Evolutionary conservation across 2,888 invertebrate species (phyloP).

Genomic region (Monoplex corrugatus): DNA sequence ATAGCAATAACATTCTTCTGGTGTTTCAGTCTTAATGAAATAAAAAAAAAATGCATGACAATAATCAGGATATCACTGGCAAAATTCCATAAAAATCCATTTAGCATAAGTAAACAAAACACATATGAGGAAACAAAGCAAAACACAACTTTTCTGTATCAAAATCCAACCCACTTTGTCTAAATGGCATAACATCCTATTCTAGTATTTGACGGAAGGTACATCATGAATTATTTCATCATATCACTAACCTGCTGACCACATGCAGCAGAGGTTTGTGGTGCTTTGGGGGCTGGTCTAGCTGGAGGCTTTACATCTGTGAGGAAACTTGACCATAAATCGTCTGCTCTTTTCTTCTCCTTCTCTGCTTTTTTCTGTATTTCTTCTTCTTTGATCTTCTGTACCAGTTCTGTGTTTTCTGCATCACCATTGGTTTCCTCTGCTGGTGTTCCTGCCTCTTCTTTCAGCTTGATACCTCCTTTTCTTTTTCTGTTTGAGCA

Average conservation of each 20-base stretch:
- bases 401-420: slow-evolving; percentile 63
- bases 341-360: slow-evolving; percentile 78
- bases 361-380: slow-evolving; percentile 71
- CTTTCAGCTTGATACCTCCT: slow-evolving; percentile 55
- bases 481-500: slow-evolving; percentile 49
- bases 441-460: slow-evolving; percentile 5
- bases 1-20: too few relatives aligned
- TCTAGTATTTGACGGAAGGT: too few relatives aligned
- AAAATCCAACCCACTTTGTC: too few relatives aligned
- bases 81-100: too few relatives aligned
- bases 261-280: neutral
- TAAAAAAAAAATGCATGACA: too few relatives aligned
- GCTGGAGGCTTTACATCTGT: slow-evolving; percentile 74
- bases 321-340: slow-evolving; percentile 80
- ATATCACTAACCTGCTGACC: neutral
- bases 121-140: too few relatives aligned
- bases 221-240: too few relatives aligned
- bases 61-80: too few relatives aligned
- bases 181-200: too few relatives aligned
- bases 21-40: too few relatives aligned
- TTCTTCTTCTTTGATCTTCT: slow-evolving; percentile 69
- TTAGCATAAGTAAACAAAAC: too few relatives aligned
- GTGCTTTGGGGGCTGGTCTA: slow-evolving; percentile 38
- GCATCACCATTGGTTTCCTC: slow-evolving; percentile 42
- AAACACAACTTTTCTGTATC: too few relatives aligned